A percentile compares a stretch with the other conserved stretches of the same genome.
Evolutionary conservation across 2,113 vertebrate species (phyloP).

Genomic region (Monarcha castaneiventris): DNA sequence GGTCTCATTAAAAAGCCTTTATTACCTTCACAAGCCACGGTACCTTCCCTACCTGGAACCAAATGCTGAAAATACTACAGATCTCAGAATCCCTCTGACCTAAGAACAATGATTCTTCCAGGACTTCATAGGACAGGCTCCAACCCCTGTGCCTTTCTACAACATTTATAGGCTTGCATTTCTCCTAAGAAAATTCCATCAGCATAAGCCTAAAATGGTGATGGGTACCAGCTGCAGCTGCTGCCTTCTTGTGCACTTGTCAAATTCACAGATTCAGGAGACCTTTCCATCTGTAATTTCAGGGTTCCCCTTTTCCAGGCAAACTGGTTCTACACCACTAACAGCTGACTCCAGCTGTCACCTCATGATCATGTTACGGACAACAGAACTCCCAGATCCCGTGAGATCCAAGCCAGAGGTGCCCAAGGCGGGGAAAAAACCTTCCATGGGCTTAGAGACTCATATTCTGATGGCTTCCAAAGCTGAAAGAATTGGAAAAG

Average conservation of each 20-base stretch:
- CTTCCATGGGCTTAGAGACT: background rate
- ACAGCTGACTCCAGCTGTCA: background rate
- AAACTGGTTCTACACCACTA: background rate
- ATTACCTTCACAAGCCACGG: background rate
- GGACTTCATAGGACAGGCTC: background rate
- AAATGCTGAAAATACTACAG: background rate
- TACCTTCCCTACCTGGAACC: background rate
- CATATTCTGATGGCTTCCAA: background rate
- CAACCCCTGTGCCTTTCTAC: background rate
- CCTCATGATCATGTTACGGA: accelerated
- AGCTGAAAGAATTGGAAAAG: background rate
- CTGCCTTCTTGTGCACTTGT: background rate
- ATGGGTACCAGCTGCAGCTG: background rate
- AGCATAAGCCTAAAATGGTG: background rate
- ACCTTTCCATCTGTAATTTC: background rate
- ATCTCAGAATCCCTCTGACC: background rate
- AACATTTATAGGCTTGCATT: background rate
- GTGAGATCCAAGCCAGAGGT: background rate
- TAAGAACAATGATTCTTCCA: background rate
- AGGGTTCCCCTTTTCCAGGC: background rate
- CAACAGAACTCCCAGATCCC: background rate
- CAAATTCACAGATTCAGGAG: background rate
- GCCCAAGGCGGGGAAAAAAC: background rate
- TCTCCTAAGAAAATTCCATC: background rate
- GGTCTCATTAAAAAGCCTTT: slow-evolving; percentile 37